Evolutionary conservation across 2,888 invertebrate species (phyloP).

Genomic region (Stenodema calcarata): DNA sequence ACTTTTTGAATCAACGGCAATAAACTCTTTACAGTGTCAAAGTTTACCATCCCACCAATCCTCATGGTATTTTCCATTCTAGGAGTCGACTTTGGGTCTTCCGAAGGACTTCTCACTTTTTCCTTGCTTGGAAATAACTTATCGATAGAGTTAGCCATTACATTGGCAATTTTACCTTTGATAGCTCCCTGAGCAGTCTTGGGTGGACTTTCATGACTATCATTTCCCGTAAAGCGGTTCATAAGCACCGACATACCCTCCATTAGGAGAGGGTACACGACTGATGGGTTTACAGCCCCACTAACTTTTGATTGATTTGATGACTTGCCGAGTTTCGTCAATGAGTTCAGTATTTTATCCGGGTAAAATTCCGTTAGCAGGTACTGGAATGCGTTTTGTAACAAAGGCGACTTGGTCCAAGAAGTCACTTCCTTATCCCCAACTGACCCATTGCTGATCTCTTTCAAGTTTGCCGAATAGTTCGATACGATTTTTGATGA

Average conservation of each 20-base stretch:
- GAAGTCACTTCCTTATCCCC: neutral
- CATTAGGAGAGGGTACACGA: conserved; percentile 7
- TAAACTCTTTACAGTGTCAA: neutral
- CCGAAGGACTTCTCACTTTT: too few relatives aligned
- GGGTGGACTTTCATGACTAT: neutral
- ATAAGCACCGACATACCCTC: conserved; percentile 11
- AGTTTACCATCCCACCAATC: neutral
- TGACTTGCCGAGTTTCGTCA: neutral
- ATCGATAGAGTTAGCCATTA: neutral
- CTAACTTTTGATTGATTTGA: neutral
- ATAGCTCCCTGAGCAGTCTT: neutral
- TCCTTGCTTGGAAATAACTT: neutral
- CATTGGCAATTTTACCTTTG: neutral
- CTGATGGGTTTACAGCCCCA: neutral
- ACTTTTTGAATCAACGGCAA: neutral
- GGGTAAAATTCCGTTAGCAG: neutral
- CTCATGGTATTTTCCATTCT: too few relatives aligned
- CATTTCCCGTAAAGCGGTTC: neutral
- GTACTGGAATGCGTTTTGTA: neutral
- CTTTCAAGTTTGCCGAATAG: neutral
- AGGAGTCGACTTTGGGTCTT: too few relatives aligned
- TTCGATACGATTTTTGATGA: neutral
- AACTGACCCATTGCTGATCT: neutral
- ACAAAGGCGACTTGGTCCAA: neutral
- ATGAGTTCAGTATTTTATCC: neutral